Evolutionary conservation across 2,888 invertebrate genomes (phyloP).

Genomic region (Agrotis clavis): DNA sequence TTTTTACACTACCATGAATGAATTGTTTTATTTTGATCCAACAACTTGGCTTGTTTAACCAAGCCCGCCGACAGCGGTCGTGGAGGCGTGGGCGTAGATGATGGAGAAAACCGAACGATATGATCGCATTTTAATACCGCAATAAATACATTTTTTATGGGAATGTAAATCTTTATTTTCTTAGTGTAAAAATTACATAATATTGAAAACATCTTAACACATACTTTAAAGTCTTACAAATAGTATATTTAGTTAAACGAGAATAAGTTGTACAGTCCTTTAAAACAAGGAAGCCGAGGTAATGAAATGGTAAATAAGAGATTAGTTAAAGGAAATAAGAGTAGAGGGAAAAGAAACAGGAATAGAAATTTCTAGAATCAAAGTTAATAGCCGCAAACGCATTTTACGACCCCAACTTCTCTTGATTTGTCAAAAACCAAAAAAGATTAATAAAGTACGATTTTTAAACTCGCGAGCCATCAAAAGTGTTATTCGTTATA

Average conservation of each 20-base stretch:
- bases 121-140: too few species aligned
- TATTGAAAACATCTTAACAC: slow-evolving; percentile 74
- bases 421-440: slow-evolving; percentile 78
- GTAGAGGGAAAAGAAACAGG: slow-evolving; percentile 40
- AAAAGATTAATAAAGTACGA: slow-evolving; percentile 71
- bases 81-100: too few species aligned
- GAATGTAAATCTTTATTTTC: slow-evolving; percentile 76
- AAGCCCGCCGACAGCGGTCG: too few species aligned
- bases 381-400: slow-evolving; percentile 64
- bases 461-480: slow-evolving; percentile 60
- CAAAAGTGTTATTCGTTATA: slow-evolving; percentile 56
- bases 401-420: slow-evolving; percentile 89
- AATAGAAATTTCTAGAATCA: slow-evolving; percentile 43
- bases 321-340: slow-evolving; percentile 49
- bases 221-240: slow-evolving; percentile 79
- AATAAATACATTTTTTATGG: slow-evolving; percentile 1
- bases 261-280: slow-evolving; percentile 72
- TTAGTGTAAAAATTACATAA: slow-evolving; percentile 80
- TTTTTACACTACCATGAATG: slow-evolving; percentile 70
- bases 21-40: slow-evolving; percentile 45
- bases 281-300: slow-evolving; percentile 87
- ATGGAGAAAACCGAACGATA: too few species aligned
- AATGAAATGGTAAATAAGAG: slow-evolving; percentile 78
- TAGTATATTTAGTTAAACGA: slow-evolving; percentile 70
- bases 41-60: too few species aligned